Evolutionary conservation across 2,888 invertebrate species (phyloP).

Genomic region (Seira ritae): DNA sequence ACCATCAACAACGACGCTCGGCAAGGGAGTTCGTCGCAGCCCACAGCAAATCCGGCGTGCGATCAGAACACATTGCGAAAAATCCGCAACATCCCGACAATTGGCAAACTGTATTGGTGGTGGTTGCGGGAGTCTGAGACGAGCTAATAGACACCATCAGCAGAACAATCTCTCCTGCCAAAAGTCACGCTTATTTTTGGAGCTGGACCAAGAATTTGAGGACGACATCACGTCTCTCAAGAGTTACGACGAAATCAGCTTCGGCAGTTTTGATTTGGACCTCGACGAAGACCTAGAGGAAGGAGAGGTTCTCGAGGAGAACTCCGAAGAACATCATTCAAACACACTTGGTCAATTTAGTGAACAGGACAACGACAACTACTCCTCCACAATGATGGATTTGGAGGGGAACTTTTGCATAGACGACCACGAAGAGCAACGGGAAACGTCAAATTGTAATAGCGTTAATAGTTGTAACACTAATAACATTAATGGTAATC

Average conservation of each 20-base stretch:
- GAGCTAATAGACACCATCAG: slow-evolving; percentile 48
- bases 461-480: slow-evolving; percentile 19
- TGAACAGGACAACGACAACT: slow-evolving; percentile 16
- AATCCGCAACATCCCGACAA: slow-evolving; percentile 54
- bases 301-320: slow-evolving; percentile 38
- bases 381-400: slow-evolving; percentile 54
- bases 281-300: slow-evolving; percentile 62
- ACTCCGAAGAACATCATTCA: background rate
- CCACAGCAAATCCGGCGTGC: slow-evolving; percentile 38
- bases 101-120: slow-evolving; percentile 56
- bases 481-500: slow-evolving; percentile 12
- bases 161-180: too few relatives aligned
- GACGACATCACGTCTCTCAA: slow-evolving; percentile 63
- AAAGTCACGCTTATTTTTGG: slow-evolving; percentile 69
- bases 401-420: slow-evolving; percentile 44
- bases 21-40: slow-evolving; percentile 20
- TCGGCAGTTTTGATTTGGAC: slow-evolving; percentile 71
- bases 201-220: slow-evolving; percentile 70
- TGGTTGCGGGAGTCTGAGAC: slow-evolving; percentile 35
- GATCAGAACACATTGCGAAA: slow-evolving; percentile 59
- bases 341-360: background rate
- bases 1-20: slow-evolving; percentile 22
- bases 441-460: slow-evolving; percentile 22
- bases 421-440: slow-evolving; percentile 22
- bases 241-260: slow-evolving; percentile 69